Base-by-base conservation (phyloP, 2,113 vertebrate species). In the Clarias batrachus region DNA sequence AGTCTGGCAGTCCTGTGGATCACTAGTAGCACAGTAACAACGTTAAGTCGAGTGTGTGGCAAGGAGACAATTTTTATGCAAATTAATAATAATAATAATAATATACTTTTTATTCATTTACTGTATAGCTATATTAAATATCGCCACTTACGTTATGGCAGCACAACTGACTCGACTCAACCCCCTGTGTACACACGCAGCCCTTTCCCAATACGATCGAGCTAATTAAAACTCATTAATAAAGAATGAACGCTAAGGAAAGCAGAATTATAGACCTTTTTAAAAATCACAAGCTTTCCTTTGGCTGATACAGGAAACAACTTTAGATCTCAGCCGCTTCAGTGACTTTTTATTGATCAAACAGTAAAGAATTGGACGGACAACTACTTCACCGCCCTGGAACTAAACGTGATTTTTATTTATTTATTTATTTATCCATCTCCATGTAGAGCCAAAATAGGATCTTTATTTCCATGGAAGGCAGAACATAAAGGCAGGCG, bases 191-290 rank as follows among this genome's bases (percentile, higher is more conserved):
- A 66, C 66, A 70, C n/a, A 85, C 76, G 30, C 37, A n/a, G 70
- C 33, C 65, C 1, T 21, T 48, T 25, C 56, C 30, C 23, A 71
- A 8, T 30, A 56, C 37, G 16, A 14, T 23, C 25, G 25, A 66
- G 60, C 37, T 33, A 17, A 68, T 68, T 78, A 76, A 88, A 79
- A 27, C 37, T 27, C 57, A 25, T 41, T 63, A 56, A 84, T 77
- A 60, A 57, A 5, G 23, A 77, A 17, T 7, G n/a, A 62, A 60
- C 4, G 54, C 25, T 21, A 56, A 3, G 11, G 59, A 16, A 30
- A 41, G 48, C 79, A 80, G 25, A 27, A 33, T 62, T 68, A 54
- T 12, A 71, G 52, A 88, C 16, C 11, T 19, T 77, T 62, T 65
- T 56, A 81, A 79, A 79, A 81, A 54, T 0, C 0, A 76, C 16